Evolutionary conservation across 2,888 invertebrate species (phyloP).

Genomic region (Automeris io): DNA sequence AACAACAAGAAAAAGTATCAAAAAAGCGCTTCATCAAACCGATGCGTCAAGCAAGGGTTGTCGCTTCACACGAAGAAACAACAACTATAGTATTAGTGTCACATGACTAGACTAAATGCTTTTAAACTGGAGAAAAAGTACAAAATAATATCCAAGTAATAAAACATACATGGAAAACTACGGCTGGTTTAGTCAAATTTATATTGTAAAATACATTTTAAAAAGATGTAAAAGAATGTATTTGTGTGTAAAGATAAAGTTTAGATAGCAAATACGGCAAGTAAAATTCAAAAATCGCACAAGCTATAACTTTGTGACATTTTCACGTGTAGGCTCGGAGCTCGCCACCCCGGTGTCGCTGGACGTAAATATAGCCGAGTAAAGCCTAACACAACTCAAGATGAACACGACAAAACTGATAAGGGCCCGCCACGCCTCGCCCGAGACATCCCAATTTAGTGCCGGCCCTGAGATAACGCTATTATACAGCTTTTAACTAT

Average conservation of each 20-base stretch:
- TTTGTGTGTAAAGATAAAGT: background rate
- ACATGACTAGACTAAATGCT: background rate
- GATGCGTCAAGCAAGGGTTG: conserved; percentile 68
- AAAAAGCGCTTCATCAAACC: conserved; percentile 74
- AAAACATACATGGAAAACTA: background rate
- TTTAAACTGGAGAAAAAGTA: background rate
- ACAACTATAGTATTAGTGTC: conserved; percentile 15
- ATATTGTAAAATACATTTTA: background rate
- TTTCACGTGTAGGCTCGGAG: conserved; percentile 50
- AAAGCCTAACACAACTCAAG: conserved; percentile 77
- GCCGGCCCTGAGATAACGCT: conserved; percentile 70
- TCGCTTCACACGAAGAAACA: conserved; percentile 21
- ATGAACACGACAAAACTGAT: conserved; percentile 75
- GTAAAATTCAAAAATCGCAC: conserved; percentile 1
- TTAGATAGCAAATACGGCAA: background rate
- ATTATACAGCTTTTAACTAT: conserved; percentile 77
- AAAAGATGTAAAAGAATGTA: conserved; percentile 11
- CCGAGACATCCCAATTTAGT: conserved; percentile 75
- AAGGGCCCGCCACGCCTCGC: conserved; percentile 58
- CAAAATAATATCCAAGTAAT: background rate
- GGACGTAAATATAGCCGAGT: conserved; percentile 66
- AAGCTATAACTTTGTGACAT: conserved; percentile 59
- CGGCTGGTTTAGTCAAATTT: background rate
- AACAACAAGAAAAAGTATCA: conserved; percentile 55
- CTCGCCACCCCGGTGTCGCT: conserved; percentile 46